Conservation (phyloP, 2,797 vertebrate species). For the Taenioides sp. region DNA sequence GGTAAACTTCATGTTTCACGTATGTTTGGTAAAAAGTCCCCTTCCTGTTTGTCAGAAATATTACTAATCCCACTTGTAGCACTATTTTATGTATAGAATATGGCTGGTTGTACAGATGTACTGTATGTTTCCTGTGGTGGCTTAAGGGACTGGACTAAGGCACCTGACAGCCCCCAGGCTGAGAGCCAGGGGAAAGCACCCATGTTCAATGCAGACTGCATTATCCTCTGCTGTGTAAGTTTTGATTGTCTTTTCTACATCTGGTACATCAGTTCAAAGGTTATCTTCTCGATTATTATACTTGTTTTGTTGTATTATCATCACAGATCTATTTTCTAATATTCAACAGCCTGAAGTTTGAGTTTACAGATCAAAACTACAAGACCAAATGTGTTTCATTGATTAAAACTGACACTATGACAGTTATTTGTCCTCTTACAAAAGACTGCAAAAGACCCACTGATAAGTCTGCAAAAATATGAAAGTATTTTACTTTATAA, state of each 20-base stretch:
- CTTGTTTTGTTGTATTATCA: not conserved
- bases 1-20: conserved; percentile 4
- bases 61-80: conserved; percentile 18
- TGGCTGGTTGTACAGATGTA: conserved; percentile 60
- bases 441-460: conserved; percentile 64
- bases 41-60: conserved; percentile 36
- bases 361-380: conserved; percentile 28
- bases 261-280: conserved; percentile 24
- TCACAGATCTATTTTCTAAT: not conserved
- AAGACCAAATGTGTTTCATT: conserved; percentile 4
- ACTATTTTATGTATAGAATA: conserved; percentile 45
- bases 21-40: conserved; percentile 19
- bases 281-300: conserved; percentile 15
- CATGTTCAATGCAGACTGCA: conserved; percentile 48
- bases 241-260: conserved; percentile 68
- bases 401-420: conserved; percentile 44
- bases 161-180: conserved; percentile 62
- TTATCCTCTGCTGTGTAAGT: conserved; percentile 45
- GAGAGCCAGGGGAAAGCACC: conserved; percentile 64
- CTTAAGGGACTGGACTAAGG: conserved; percentile 63
- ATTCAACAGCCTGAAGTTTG: conserved; percentile 20
- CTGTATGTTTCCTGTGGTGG: conserved; percentile 38
- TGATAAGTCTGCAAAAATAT: conserved; percentile 48
- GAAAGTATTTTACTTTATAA: conserved; percentile 57
- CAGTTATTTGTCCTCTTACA: conserved; percentile 54